A percentile compares a stretch with the other conserved stretches of the same genome.
Conservation (phyloP, 2,797 vertebrate species). For the Scarus forsteni region DNA sequence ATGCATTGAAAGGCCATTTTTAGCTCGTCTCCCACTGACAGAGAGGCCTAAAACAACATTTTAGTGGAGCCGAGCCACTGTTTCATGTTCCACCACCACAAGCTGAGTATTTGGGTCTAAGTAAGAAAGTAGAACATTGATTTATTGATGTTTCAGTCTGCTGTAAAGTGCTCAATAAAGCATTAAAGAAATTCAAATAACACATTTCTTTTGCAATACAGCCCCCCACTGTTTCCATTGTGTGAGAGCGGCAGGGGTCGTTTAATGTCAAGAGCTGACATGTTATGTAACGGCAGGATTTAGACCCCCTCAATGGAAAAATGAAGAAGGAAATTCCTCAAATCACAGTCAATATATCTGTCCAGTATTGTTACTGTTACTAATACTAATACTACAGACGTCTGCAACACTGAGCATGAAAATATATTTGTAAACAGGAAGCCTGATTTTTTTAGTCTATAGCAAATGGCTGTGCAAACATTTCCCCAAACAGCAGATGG, state of each 20-base stretch:
- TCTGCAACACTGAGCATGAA: not conserved
- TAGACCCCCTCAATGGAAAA: slow-evolving; percentile 53
- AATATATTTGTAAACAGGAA: not conserved
- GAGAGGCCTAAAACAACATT: slow-evolving; percentile 78
- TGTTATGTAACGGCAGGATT: slow-evolving; percentile 60
- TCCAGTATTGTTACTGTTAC: slow-evolving; percentile 19
- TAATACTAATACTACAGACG: slow-evolving; percentile 1
- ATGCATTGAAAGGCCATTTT: slow-evolving; percentile 80
- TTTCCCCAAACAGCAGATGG: not conserved
- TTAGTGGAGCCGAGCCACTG: slow-evolving; percentile 57
- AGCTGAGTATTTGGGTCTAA: slow-evolving; percentile 13
- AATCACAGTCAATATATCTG: slow-evolving; percentile 30
- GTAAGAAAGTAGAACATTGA: slow-evolving; percentile 10
- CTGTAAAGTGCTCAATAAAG: slow-evolving; percentile 14
- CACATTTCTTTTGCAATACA: not conserved
- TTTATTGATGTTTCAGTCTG: slow-evolving; percentile 9
- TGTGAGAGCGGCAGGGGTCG: slow-evolving; percentile 47
- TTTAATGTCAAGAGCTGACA: slow-evolving; percentile 51
- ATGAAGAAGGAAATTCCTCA: slow-evolving; percentile 49
- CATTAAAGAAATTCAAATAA: not conserved
- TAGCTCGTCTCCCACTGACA: slow-evolving; percentile 80
- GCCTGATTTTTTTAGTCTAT: not conserved
- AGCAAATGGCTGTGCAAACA: not conserved
- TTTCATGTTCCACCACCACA: slow-evolving; percentile 51
- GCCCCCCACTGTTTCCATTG: slow-evolving; percentile 42